Conservation (phyloP, 2,888 invertebrate genomes). For the Antheraea yamamai region DNA sequence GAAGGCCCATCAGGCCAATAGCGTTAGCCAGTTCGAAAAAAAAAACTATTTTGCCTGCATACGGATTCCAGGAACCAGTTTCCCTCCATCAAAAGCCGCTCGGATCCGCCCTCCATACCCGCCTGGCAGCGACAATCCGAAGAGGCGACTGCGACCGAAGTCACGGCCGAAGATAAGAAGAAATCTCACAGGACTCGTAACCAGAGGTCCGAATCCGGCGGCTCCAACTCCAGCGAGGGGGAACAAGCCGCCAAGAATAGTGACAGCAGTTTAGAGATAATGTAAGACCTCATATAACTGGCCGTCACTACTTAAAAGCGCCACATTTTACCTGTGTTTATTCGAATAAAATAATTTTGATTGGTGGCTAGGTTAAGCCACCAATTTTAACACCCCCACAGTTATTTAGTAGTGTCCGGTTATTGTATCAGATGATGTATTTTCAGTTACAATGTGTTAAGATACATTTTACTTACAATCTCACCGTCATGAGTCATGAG, state of each 20-base stretch:
- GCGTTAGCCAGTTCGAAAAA: no score
- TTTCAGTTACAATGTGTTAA: no score
- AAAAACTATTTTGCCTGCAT: not conserved
- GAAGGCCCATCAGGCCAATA: no score
- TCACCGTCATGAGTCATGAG: no score
- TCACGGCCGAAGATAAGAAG: conserved; percentile 55
- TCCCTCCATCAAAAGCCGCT: conserved; percentile 84
- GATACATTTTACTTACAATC: no score
- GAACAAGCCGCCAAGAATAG: conserved; percentile 89
- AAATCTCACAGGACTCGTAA: conserved; percentile 72
- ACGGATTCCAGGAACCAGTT: conserved; percentile 86
- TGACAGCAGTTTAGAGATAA: conserved; percentile 88
- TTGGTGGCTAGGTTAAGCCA: no score
- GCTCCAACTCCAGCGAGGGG: conserved; percentile 86
- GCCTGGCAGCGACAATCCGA: conserved; percentile 89
- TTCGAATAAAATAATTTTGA: not conserved
- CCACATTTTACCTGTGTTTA: not conserved
- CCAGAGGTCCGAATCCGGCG: conserved; percentile 84
- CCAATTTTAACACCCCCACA: no score
- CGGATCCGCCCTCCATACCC: conserved; percentile 87
- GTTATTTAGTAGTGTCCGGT: no score
- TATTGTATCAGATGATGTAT: no score
- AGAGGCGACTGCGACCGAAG: conserved; percentile 66
- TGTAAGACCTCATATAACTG: conserved; percentile 69
- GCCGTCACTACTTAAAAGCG: not conserved